Percentiles rank a stretch among this genome's conserved stretches.
phyloP scores from a whole-genome alignment of 1,140 invertebrate genomes.

The Drosophila simulans region DNA sequence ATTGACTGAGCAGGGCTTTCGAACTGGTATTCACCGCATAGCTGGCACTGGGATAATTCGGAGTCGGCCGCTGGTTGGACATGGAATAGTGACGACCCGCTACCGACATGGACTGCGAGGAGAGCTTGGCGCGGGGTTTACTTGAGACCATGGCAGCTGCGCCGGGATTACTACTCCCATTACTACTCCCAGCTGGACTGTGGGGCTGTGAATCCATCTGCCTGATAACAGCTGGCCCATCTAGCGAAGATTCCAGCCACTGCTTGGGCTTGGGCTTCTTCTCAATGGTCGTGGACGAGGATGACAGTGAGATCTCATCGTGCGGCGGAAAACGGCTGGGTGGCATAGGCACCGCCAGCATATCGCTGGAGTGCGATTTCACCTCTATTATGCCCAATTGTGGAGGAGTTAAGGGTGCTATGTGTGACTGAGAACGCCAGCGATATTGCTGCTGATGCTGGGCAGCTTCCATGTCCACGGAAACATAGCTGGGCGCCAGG shows the following conservation, averaged over 20 bases:
- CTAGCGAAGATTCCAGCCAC: conserved; percentile 85
- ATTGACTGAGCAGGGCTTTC: conserved; percentile 73
- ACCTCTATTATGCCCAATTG: conserved; percentile 49
- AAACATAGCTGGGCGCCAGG: conserved; percentile 73
- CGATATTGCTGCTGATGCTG: conserved; percentile 61
- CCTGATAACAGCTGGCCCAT: conserved; percentile 84
- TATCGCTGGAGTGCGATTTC: conserved; percentile 76
- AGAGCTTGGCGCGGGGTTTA: conserved; percentile 69
- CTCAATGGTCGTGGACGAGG: conserved; percentile 66
- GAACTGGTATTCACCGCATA: conserved; percentile 55
- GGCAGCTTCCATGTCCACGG: conserved; percentile 67
- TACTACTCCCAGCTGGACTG: conserved; percentile 53
- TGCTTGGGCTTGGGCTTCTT: conserved; percentile 84
- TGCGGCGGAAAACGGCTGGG: conserved; percentile 53
- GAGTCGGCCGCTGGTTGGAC: conserved; percentile 60
- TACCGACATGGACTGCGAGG: conserved; percentile 82
- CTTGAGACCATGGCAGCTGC: conserved; percentile 8
- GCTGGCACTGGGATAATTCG: conserved; percentile 51
- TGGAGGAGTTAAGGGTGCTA: conserved; percentile 65
- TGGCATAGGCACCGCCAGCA: conserved; percentile 64
- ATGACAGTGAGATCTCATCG: conserved; percentile 75
- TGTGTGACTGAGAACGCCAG: conserved; percentile 77
- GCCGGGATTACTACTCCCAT: conserved; percentile 28
- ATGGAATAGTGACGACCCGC: conserved; percentile 76
- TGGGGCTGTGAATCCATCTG: conserved; percentile 61